Conservation (phyloP, 2,888 invertebrate genomes). For the Galeruca laticollis region DNA sequence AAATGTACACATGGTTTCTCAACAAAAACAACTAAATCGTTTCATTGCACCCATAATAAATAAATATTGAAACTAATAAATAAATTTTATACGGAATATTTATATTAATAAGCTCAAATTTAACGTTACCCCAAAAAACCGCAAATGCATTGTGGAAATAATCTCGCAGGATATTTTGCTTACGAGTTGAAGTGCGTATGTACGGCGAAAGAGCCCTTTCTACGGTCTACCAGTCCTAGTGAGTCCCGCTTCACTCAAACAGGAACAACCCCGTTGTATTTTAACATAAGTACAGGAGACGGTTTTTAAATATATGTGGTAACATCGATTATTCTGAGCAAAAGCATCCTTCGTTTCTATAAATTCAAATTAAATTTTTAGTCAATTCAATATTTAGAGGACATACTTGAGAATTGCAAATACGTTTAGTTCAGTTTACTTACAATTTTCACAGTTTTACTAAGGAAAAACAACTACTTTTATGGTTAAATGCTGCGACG, state of each 20-base stretch:
- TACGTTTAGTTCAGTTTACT: too few relatives aligned
- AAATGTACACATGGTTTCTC: too few relatives aligned
- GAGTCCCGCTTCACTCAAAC: slow-evolving; percentile 11
- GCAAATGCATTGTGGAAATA: slow-evolving; percentile 20
- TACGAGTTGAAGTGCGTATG: slow-evolving; percentile 57
- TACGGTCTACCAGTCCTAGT: slow-evolving; percentile 51
- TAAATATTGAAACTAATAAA: background rate
- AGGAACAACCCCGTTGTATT: slow-evolving; percentile 17
- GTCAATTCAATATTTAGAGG: too few relatives aligned
- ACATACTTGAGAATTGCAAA: too few relatives aligned
- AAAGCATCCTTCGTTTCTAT: too few relatives aligned
- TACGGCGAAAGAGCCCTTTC: slow-evolving; percentile 51
- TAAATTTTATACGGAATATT: background rate
- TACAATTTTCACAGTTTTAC: too few relatives aligned
- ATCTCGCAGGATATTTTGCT: slow-evolving; percentile 54
- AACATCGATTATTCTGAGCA: too few relatives aligned
- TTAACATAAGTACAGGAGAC: background rate
- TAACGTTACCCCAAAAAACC: slow-evolving; percentile 20
- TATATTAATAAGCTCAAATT: background rate
- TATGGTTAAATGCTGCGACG: too few relatives aligned
- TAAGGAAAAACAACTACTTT: too few relatives aligned
- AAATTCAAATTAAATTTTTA: too few relatives aligned
- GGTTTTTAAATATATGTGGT: background rate
- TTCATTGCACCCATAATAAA: too few relatives aligned
- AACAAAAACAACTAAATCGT: too few relatives aligned